These are phyloP conservation scores for Menidia menidia DNA, from an alignment of 2,797 vertebrate genomes.

Conservation along the genomic window DNA sequence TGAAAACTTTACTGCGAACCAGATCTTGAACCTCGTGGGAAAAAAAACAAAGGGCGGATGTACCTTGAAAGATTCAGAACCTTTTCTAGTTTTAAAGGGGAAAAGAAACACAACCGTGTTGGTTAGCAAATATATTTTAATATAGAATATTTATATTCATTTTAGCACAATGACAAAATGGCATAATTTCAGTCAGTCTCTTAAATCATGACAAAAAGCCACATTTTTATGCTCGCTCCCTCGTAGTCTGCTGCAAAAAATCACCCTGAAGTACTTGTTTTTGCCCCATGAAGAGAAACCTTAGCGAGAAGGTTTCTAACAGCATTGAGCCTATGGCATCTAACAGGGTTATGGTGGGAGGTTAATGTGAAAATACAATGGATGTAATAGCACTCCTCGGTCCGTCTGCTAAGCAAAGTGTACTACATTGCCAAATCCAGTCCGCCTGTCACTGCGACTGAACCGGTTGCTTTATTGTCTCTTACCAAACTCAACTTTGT, in stretches of 20 bases:
- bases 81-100: neutral
- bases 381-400: conserved; percentile 3
- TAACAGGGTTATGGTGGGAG: conserved; percentile 32
- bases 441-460: neutral
- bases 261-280: conserved; percentile 46
- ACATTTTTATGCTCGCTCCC: conserved; percentile 54
- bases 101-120: conserved; percentile 42
- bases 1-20: conserved; percentile 22
- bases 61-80: conserved; percentile 4
- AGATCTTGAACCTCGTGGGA: conserved; percentile 23
- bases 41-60: conserved; percentile 42
- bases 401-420: conserved; percentile 20
- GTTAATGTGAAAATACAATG: conserved; percentile 22
- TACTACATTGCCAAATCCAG: conserved; percentile 7
- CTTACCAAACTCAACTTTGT: conserved; percentile 10
- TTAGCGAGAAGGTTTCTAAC: conserved; percentile 60
- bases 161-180: conserved; percentile 87
- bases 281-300: conserved; percentile 51
- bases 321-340: conserved; percentile 67
- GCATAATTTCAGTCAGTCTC: conserved; percentile 83
- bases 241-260: conserved; percentile 61
- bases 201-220: conserved; percentile 82
- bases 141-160: conserved; percentile 87
- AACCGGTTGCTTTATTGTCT: conserved; percentile 1
- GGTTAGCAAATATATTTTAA: conserved; percentile 90